A percentile compares a stretch with the other conserved stretches of the same genome.
Evolutionary conservation across 2,888 invertebrate species (phyloP).

Genomic region (Sarcophaga caerulescens): DNA sequence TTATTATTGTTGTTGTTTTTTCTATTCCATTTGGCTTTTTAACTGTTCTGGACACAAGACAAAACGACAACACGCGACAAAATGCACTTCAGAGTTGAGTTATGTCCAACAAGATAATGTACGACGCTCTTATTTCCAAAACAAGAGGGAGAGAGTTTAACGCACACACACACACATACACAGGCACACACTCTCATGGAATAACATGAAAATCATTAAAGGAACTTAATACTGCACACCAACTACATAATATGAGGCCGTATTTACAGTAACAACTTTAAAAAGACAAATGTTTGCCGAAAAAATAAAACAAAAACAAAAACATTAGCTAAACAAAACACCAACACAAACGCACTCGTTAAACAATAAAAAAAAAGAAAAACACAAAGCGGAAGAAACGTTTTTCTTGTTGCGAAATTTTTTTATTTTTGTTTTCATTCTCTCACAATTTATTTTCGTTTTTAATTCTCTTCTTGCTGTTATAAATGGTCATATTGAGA

Average conservation of each 20-base stretch:
- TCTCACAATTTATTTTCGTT: constrained; percentile 17
- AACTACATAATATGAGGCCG: constrained; percentile 11
- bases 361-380: constrained; percentile 29
- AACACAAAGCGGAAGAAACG: constrained; percentile 51
- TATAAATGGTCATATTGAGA: constrained; percentile 53
- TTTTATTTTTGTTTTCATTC: constrained; percentile 4
- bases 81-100: constrained; percentile 67
- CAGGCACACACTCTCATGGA: not conserved
- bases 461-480: constrained; percentile 10
- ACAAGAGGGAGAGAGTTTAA: constrained; percentile 19
- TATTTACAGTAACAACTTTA: not conserved
- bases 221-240: constrained; percentile 10
- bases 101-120: constrained; percentile 67
- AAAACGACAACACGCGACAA: constrained; percentile 67
- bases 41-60: constrained; percentile 25
- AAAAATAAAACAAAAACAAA: not conserved
- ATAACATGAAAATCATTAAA: too few species aligned
- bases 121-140: constrained; percentile 49
- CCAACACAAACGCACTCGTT: constrained; percentile 26
- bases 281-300: not conserved
- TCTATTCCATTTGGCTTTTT: not conserved
- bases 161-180: constrained; percentile 33
- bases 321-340: constrained; percentile 50
- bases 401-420: constrained; percentile 31
- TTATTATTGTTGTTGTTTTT: not conserved